Evolutionary conservation across 2,888 invertebrate species (phyloP), one percentile per base, ranked within the genome.

Genomic region (Camptogramma bilineatum): DNA sequence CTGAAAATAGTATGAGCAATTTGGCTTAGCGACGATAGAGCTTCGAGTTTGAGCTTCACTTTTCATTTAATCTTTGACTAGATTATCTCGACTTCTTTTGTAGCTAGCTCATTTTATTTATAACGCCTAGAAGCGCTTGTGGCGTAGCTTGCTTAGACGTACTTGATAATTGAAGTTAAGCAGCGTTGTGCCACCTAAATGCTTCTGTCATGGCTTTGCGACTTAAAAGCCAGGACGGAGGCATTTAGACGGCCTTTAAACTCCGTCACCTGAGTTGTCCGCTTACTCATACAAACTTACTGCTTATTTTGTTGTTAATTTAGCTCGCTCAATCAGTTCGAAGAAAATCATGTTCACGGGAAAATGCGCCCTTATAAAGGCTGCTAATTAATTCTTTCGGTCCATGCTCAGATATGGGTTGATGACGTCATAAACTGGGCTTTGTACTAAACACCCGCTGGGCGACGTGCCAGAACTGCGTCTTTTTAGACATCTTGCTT

Each of bases 391-490:
- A 46, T 56, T 52, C 39, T n/a, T 51, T 39, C 16, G 18, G 55
- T 47, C 51, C 16, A 31, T 51, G 28, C 31, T 47, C 21, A 47
- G 47, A 51, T 16, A 9, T 28, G 19, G 18, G 31, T 31, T 53
- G 53, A 60, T 60, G 59, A 53, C 53, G 48, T 52, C 39, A 53
- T 60, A 60, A 60, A 53, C 13, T 48, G 48, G 48, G 48, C 60
- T 60, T 28, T 19, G 39, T 47, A 47, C 34, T 52, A 17, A 47
- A 53, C 60, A 60, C 18, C 34, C 48, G 48, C 19, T 42, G 53
- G 60, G 60, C 53, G 9, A 13, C 4, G 24, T 53, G 60, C 60
- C 60, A 53, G 48, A 54, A 28, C 39, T 13, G 7, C 24, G 53
- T 16, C 16, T 54, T 34, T 54, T 54, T 44, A 17, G 24, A 47